These are phyloP conservation scores for Pipistrellus pipistrellus DNA, from an alignment of 2,797 vertebrate genomes.

Conservation along the genomic window DNA sequence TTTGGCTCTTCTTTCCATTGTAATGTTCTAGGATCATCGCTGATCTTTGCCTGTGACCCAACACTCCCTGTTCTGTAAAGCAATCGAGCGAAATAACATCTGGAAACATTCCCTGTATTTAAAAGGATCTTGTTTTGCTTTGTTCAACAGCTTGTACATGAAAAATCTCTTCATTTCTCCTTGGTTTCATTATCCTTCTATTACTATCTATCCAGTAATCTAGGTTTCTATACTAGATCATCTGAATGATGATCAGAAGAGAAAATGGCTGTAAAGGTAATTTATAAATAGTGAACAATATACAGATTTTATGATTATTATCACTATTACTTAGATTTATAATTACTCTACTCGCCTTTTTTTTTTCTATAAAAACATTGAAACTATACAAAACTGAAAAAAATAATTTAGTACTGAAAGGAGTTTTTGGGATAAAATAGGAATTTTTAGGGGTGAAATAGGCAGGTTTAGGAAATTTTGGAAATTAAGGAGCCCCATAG, in stretches of 20 bases:
- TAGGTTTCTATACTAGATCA: neutral
- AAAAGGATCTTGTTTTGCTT: neutral
- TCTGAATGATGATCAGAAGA: neutral
- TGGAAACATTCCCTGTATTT: neutral
- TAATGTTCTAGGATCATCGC: neutral
- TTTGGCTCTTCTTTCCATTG: neutral
- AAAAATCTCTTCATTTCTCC: conserved; percentile 31
- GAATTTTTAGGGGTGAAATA: too few relatives aligned
- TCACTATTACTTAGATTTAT: neutral
- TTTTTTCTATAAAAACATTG: neutral
- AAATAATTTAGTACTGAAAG: neutral
- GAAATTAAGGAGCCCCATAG: too few relatives aligned
- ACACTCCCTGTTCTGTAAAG: neutral
- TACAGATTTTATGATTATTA: neutral
- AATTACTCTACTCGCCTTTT: neutral
- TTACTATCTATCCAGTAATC: neutral
- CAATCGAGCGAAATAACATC: neutral
- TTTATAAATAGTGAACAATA: neutral
- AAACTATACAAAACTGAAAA: neutral
- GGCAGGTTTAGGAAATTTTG: too few relatives aligned
- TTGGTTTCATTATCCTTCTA: neutral
- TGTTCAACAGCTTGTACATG: neutral
- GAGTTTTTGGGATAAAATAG: too few relatives aligned
- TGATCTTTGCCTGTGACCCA: neutral
- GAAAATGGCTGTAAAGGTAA: neutral